Evolutionary conservation across 2,888 invertebrate species (phyloP).

Genomic region (Himalopsyche anomala): DNA sequence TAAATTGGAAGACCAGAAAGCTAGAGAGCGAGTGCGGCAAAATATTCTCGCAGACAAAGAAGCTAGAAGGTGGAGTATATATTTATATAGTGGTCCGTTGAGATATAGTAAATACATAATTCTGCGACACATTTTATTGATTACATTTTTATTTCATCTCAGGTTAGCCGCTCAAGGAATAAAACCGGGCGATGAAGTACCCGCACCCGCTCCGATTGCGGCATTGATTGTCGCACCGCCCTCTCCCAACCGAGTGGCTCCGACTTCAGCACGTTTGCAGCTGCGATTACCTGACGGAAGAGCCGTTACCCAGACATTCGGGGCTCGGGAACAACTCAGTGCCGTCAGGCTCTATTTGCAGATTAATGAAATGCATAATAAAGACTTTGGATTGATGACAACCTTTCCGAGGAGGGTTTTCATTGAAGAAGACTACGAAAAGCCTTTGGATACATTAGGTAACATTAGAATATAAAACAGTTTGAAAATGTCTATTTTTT

Average conservation of each 20-base stretch:
- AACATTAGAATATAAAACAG: constrained; percentile 66
- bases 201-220: constrained; percentile 63
- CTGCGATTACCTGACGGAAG: constrained; percentile 82
- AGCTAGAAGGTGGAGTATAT: constrained; percentile 81
- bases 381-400: constrained; percentile 90
- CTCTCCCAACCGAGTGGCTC: constrained; percentile 67
- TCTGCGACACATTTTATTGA: not conserved
- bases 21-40: constrained; percentile 89
- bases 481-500: not conserved
- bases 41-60: constrained; percentile 95
- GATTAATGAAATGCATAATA: constrained; percentile 86
- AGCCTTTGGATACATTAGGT: constrained; percentile 90
- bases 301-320: constrained; percentile 85
- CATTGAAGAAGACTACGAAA: constrained; percentile 90
- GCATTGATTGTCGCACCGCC: constrained; percentile 68
- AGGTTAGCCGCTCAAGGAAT: constrained; percentile 63
- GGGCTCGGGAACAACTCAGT: constrained; percentile 91
- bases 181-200: constrained; percentile 63
- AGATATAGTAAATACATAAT: not conserved
- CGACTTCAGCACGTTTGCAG: constrained; percentile 71
- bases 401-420: constrained; percentile 94
- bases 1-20: constrained; percentile 91
- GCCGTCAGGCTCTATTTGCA: constrained; percentile 93
- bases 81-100: not conserved
- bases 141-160: constrained; percentile 23